Percentiles rank a stretch among this genome's conserved stretches.
Evolutionary conservation across 1,140 invertebrate genomes (phyloP).

Genomic region (Macrosteles quadrilineatus): DNA sequence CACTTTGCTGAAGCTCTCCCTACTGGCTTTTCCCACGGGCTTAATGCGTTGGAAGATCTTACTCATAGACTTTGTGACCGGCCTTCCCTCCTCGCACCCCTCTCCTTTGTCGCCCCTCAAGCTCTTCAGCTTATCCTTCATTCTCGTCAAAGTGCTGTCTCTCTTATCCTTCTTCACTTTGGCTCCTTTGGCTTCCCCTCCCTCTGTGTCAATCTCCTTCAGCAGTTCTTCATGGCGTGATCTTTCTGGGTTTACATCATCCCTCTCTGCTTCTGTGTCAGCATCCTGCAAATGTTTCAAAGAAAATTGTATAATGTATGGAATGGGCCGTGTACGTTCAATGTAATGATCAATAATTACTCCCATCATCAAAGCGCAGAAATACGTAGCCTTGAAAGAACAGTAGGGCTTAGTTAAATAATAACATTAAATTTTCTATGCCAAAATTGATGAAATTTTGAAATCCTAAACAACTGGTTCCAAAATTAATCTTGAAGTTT

Average conservation of each 20-base stretch:
- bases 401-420: no score
- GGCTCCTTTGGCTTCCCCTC: background rate
- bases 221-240: background rate
- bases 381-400: no score
- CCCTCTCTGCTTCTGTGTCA: background rate
- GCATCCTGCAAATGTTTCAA: no score
- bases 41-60: background rate
- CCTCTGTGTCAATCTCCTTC: background rate
- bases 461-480: no score
- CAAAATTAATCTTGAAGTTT: no score
- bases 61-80: background rate
- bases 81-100: background rate
- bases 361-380: no score
- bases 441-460: no score
- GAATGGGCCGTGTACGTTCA: no score
- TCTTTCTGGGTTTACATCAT: background rate
- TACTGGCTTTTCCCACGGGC: background rate
- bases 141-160: background rate
- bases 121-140: background rate
- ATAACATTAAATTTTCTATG: no score
- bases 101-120: background rate
- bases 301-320: no score
- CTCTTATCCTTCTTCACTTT: background rate
- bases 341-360: no score
- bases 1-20: constrained; percentile 4